Base-by-base conservation (phyloP, 30 jellyfish, hydroid and myxozoan species). In the Cassiopea xamachana region DNA sequence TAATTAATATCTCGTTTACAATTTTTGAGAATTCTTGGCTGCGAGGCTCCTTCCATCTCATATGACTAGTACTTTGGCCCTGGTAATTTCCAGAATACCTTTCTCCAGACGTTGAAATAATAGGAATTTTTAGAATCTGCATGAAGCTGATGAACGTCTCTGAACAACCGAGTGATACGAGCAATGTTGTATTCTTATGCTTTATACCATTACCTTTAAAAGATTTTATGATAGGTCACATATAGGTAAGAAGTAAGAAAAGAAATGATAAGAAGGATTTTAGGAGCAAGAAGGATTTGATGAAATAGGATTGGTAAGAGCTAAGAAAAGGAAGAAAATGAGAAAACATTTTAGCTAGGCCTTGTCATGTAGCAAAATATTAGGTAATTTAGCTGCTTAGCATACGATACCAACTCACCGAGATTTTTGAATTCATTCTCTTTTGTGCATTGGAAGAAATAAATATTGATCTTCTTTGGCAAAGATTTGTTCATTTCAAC, bases 11-110 rank as follows among this genome's bases (percentile, higher is more conserved):
- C 60, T 82, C 82, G 27, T 82, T 82, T 5, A 69, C 73, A 1
- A 69, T 70, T 44, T 82, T 69, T 6, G 90, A 82, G 50, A 82
- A 82, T 46, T 19, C 81, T 15, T 44, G 75, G 46, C 80, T 82
- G 15, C 75, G 39, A 82, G 80, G 82, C 59, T 67, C 70, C 83
- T 68, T 82, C 90, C 90, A 82, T 64, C 10, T 62, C 83, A 82
- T 70, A 73, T 45, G 82, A 55, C 90, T 69, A 14, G 70, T 43
- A 7, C 44, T 7, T 13, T 82, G 12, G 2, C 50, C 27, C 1
- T 39, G 67, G 69, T 70, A 7, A 50, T 48, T 67, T 13, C 59
- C 19, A 39, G 45, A 10, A 47, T 48, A 60, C 55, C 49, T 59
- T 39, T 8, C 61, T 64, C 77, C 46, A 18, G 68, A 12, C 81